phyloP scores from a whole-genome alignment of 1,140 invertebrate species.

The Drosophila suzukii region DNA sequence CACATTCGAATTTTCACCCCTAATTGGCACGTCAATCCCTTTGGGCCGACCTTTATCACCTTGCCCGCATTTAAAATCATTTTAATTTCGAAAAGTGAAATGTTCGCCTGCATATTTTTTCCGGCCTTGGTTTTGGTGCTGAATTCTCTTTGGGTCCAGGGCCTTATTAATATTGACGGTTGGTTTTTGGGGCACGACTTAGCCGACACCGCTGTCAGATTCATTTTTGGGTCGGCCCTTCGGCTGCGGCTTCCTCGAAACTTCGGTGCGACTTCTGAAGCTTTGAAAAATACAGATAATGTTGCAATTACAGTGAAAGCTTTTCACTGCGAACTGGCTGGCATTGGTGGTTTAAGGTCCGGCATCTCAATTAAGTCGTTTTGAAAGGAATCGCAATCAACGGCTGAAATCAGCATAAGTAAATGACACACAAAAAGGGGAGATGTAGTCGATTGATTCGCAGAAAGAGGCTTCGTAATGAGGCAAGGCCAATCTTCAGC shows the following conservation, averaged over 20 bases:
- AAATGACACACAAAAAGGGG: conserved; percentile 57
- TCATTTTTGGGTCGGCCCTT: conserved; percentile 32
- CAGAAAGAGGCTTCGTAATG: conserved; percentile 38
- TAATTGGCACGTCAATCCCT: conserved; percentile 40
- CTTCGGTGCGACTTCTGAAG: conserved; percentile 25
- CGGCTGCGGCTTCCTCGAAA: conserved; percentile 30
- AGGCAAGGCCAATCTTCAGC: conserved; percentile 36
- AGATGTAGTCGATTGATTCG: conserved; percentile 63
- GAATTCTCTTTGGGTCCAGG: conserved; percentile 26
- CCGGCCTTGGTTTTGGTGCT: conserved; percentile 21
- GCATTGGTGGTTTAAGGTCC: conserved; percentile 25
- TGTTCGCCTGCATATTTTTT: conserved; percentile 29
- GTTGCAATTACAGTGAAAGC: conserved; percentile 78
- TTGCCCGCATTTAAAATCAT: conserved; percentile 44
- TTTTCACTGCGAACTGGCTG: conserved; percentile 40
- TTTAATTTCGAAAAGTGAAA: conserved; percentile 62
- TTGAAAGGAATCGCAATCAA: conserved; percentile 36
- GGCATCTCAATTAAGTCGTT: conserved; percentile 67
- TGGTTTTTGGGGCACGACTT: conserved; percentile 27
- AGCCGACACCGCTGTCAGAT: conserved; percentile 67
- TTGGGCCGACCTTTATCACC: conserved; percentile 9
- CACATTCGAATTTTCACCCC: conserved; percentile 2
- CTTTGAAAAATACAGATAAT: conserved; percentile 55
- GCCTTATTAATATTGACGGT: conserved; percentile 72
- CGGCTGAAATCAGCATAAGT: conserved; percentile 69